Evolutionary conservation across 2,797 vertebrate species (phyloP).

Genomic region (Peromyscus melanophrys): DNA sequence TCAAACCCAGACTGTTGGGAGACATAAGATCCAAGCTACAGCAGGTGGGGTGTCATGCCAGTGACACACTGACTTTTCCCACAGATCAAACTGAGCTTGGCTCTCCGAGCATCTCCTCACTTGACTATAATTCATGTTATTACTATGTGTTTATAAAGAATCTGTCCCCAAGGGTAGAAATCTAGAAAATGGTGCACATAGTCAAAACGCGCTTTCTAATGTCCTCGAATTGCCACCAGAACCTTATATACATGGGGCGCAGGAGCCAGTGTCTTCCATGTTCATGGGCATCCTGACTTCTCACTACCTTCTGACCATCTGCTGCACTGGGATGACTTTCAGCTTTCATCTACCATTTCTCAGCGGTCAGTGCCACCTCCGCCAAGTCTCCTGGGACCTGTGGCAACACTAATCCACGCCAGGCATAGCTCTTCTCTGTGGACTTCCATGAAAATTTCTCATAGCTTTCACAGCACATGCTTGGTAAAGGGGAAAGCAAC

Average conservation of each 20-base stretch:
- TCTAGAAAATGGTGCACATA: background rate
- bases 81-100: background rate
- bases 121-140: background rate
- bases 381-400: background rate
- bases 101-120: background rate
- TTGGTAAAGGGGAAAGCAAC: background rate
- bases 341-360: background rate
- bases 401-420: background rate
- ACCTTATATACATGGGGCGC: no score
- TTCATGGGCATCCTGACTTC: fast-evolving
- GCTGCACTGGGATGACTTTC: background rate
- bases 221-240: background rate
- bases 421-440: fast-evolving
- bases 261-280: background rate
- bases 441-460: no score
- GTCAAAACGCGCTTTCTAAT: background rate
- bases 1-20: background rate
- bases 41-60: no score
- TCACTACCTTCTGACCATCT: background rate
- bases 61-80: background rate
- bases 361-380: background rate
- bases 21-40: background rate
- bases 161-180: background rate
- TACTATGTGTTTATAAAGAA: background rate
- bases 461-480: background rate